phyloP scores from a whole-genome alignment of 2,888 invertebrate genomes.

The Luperina testacea region DNA sequence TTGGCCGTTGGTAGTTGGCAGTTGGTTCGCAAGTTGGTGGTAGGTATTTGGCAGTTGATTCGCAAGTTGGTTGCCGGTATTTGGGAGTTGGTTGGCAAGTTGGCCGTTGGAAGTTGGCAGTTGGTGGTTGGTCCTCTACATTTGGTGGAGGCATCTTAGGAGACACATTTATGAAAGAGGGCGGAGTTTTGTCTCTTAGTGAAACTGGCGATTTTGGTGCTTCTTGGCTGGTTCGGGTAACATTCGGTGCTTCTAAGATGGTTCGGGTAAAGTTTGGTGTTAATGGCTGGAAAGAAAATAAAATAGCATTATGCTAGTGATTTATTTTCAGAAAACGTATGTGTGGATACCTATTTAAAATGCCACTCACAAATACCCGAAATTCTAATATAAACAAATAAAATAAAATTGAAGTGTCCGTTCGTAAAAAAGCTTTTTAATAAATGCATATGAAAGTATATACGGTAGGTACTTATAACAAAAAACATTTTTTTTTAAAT shows the following conservation, averaged over 20 bases:
- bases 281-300: slow-evolving; percentile 32
- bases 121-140: neutral
- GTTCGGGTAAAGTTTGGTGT: neutral
- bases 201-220: neutral
- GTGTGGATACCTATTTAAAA: neutral
- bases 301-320: neutral
- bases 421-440: too few relatives aligned
- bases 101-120: neutral
- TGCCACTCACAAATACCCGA: neutral
- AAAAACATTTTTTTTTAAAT: too few relatives aligned
- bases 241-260: neutral
- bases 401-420: neutral
- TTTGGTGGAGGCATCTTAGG: neutral
- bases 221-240: neutral
- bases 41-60: neutral
- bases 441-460: too few relatives aligned
- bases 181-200: neutral
- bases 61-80: neutral
- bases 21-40: neutral
- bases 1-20: neutral
- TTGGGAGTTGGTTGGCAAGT: neutral
- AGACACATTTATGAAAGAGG: neutral
- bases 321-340: neutral
- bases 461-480: too few relatives aligned
- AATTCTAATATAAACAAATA: neutral